Evolutionary conservation across 1,140 invertebrate species (phyloP), one percentile per base, ranked within the genome.

Genomic region (Heliothis virescens): DNA sequence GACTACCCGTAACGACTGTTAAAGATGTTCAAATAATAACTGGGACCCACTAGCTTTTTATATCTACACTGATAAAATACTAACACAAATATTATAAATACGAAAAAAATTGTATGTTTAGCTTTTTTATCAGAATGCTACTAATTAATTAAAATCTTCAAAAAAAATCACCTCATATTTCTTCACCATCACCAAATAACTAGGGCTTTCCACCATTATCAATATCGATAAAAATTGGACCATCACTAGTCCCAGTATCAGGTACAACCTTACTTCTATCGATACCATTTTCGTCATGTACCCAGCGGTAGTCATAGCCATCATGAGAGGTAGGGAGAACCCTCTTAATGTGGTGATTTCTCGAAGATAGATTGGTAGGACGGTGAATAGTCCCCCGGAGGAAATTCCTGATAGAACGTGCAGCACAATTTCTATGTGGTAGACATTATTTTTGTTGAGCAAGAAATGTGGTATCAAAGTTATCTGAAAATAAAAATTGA

Each of bases 101-200:
- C n/a, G n/a, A n/a, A n/a, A n/a, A n/a, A n/a, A n/a, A n/a, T n/a
- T n/a, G n/a, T n/a, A n/a, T n/a, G n/a, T n/a, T n/a, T n/a, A n/a
- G n/a, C n/a, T n/a, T n/a, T n/a, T n/a, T n/a, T n/a, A n/a, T n/a
- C n/a, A n/a, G n/a, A n/a, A n/a, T n/a, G n/a, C n/a, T n/a, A n/a
- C n/a, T n/a, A n/a, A n/a, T n/a, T n/a, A n/a, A n/a, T n/a, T n/a
- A n/a, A n/a, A n/a, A n/a, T n/a, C n/a, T n/a, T n/a, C n/a, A n/a
- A n/a, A n/a, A n/a, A n/a, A n/a, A n/a, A n/a, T n/a, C 15, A 92
- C 92, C 86, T 92, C 88, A 79, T 86, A 63, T 29, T 90, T 91
- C 4, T 81, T 82, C 26, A 60, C 80, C 85, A 88, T 90, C 21
- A 92, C 86, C 80, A 89, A 87, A 77, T 89, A 92, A 52, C 86